A percentile compares a stretch with the other conserved stretches of the same genome.
Evolutionary conservation across 2,888 invertebrate species (phyloP).

Genomic region (Ischnus inquisitorius): DNA sequence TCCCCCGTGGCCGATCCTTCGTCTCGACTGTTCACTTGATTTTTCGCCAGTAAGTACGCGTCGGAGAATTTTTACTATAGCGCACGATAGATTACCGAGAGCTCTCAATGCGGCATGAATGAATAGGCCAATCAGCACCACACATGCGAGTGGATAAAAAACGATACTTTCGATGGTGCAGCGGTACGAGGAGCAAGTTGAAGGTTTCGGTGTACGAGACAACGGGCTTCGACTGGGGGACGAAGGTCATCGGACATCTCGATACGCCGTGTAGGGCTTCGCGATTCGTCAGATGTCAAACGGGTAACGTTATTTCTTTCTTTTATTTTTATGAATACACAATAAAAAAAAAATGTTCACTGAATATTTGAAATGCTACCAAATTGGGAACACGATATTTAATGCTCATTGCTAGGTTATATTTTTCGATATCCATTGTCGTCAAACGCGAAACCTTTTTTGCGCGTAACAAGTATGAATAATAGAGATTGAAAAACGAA

Average conservation of each 20-base stretch:
- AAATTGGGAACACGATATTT: no score
- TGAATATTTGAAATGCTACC: no score
- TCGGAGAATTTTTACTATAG: not conserved
- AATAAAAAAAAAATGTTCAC: no score
- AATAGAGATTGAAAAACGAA: no score
- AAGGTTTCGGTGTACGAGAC: not conserved
- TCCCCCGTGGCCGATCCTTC: conserved; percentile 72
- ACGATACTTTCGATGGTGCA: not conserved
- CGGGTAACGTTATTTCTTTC: no score
- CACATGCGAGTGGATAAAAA: not conserved
- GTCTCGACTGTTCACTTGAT: conserved; percentile 16
- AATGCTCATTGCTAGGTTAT: no score
- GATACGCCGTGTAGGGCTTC: not conserved
- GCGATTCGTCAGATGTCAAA: no score
- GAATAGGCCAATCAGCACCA: conserved; percentile 22
- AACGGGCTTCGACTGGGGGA: not conserved
- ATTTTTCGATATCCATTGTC: no score
- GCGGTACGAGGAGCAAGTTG: not conserved
- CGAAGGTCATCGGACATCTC: not conserved
- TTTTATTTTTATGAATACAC: no score
- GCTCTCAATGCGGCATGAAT: conserved; percentile 17
- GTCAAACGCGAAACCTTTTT: no score
- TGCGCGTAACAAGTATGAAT: no score
- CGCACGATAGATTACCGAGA: not conserved
- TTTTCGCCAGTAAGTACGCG: conserved; percentile 10